Base-by-base conservation (phyloP, 2,888 invertebrate species). In the Amblyjoppa proteus region DNA sequence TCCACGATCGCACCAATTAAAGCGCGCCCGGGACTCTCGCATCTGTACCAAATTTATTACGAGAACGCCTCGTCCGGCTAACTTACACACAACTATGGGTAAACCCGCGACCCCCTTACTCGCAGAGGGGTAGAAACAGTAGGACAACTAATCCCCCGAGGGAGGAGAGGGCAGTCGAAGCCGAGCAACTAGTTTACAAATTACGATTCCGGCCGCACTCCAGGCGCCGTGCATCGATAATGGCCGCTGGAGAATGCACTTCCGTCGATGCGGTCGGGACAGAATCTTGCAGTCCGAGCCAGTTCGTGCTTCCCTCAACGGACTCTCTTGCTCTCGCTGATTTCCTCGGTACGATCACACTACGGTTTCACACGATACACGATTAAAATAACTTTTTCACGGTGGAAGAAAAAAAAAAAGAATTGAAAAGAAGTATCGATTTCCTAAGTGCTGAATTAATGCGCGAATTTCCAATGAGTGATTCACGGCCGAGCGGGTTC, bases 101-200 rank as follows among this genome's bases (percentile, higher is more conserved):
- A 16, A 53, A 53, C n/a, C 31, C 31, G 38, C 16, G 11, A 80
- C 11, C n/a, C 53, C 38, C 73, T 74, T 68, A 31, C 38, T 81
- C 58, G 45, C 31, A 11, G 74, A 74, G 28, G 58, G 25, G 20
- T 6, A 64, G 71, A 79, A 79, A 79, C 61, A 61, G 71, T 49
- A 31, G 45, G 56, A 68, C 41, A 74, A 74, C 28, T 81, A 49
- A 5, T 20, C 53, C 56, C 5, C 34, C 4, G 56, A 56, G 31
- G 38, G 5, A 56, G 20, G 69, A 81, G 69, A 58, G 45, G 74
- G 56, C 68, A 58, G 25, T 76, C 49, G 51, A 64, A 76, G 25
- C 61, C 70, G 41, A 76, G 70, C 75, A 81, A 81, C 69, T 76
- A 76, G 75, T 76, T 81, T 64, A 81, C 75, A 75, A 81, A 76